Evolutionary conservation across 2,113 vertebrate genomes (phyloP).

Genomic region (Chloebia gouldiae): DNA sequence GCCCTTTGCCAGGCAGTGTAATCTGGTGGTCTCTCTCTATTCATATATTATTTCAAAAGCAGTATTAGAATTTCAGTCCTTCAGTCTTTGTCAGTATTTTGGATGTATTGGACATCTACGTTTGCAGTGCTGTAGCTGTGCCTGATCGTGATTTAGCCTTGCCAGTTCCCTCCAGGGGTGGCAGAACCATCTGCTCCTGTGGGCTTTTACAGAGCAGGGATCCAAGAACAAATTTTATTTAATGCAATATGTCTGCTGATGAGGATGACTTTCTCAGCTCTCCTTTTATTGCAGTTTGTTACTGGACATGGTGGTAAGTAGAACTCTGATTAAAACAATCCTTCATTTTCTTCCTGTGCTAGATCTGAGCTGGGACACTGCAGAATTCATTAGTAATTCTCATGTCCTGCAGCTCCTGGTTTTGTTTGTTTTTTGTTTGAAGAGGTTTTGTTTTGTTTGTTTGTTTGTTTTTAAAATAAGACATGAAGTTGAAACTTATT

Average conservation of each 20-base stretch:
- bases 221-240: conserved; percentile 58
- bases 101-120: neutral
- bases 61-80: neutral
- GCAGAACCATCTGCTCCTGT: conserved; percentile 55
- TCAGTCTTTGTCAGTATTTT: neutral
- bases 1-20: neutral
- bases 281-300: conserved; percentile 4
- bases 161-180: conserved; percentile 52
- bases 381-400: neutral
- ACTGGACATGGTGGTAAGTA: conserved; percentile 54
- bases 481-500: neutral
- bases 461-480: neutral
- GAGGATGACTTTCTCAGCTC: conserved; percentile 45
- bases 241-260: conserved; percentile 21
- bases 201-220: conserved; percentile 37
- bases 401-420: neutral
- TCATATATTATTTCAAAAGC: neutral
- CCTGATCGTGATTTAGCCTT: neutral
- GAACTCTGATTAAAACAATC: conserved; percentile 29
- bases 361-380: neutral
- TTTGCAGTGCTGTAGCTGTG: neutral
- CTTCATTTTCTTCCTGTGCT: neutral
- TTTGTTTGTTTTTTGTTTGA: neutral
- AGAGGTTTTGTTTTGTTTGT: neutral
- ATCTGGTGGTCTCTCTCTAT: neutral